Evolutionary conservation across 2,888 invertebrate genomes (phyloP).

Genomic region (Colletes collaris): DNA sequence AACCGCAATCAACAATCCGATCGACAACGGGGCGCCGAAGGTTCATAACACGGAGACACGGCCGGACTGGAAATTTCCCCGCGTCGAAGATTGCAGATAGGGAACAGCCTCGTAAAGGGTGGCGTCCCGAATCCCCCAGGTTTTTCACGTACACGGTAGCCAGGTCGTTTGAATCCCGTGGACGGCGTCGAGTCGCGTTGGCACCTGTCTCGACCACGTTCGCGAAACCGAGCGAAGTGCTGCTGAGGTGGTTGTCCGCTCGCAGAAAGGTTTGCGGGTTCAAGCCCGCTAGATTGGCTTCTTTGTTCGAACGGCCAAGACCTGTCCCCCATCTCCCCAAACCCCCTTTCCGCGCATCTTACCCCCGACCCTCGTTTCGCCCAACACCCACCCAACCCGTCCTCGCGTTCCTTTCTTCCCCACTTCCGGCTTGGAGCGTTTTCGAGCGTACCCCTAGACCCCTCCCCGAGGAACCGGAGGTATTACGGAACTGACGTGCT

Average conservation of each 20-base stretch:
- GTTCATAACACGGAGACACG: slow-evolving; percentile 20
- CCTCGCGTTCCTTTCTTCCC: slow-evolving; percentile 28
- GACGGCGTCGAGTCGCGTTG: slow-evolving; percentile 23
- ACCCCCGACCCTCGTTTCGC: slow-evolving; percentile 5
- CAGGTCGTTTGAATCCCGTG: slow-evolving; percentile 47
- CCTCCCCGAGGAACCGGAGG: slow-evolving; percentile 34
- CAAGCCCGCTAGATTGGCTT: slow-evolving; percentile 66
- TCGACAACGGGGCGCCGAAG: slow-evolving; percentile 5
- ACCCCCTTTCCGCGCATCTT: slow-evolving; percentile 8
- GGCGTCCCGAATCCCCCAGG: neutral
- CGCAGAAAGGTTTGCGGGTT: slow-evolving; percentile 41
- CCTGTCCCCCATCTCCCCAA: slow-evolving; percentile 27
- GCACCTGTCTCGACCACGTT: slow-evolving; percentile 53
- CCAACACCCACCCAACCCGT: neutral
- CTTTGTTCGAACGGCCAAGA: slow-evolving; percentile 66
- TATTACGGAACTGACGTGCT: slow-evolving; percentile 49
- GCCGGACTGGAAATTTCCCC: slow-evolving; percentile 17
- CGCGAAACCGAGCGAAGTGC: slow-evolving; percentile 57
- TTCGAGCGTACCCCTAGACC: slow-evolving; percentile 22
- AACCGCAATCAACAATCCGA: neutral
- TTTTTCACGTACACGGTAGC: neutral
- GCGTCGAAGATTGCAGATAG: slow-evolving; percentile 21
- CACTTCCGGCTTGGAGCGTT: slow-evolving; percentile 33
- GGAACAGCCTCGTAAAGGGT: slow-evolving; percentile 13
- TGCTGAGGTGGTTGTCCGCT: slow-evolving; percentile 45